Base-by-base conservation (phyloP, 2,888 invertebrate genomes). In the Chalcis sispes region DNA sequence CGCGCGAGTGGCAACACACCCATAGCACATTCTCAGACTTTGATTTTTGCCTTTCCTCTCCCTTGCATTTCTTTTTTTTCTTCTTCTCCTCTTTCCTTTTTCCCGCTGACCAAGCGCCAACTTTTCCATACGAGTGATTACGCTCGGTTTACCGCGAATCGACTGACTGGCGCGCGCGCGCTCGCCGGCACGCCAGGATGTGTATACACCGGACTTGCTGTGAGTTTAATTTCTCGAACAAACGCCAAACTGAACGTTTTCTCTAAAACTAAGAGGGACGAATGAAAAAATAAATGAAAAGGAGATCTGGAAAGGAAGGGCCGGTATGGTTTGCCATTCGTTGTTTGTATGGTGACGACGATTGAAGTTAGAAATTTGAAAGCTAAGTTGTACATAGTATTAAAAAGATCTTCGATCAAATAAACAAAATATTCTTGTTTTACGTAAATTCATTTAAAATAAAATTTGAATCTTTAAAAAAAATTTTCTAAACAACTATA, bases 121-220 rank as follows among this genome's bases (percentile, higher is more conserved):
- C 81, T 81, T 83, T 83, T 80, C 80, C 80, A 80, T 83, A 81
- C 79, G 80, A 81, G 78, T 79, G 80, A 83, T 82, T 80, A 79
- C 81, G 78, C 81, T 79, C 79, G 74, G 76, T 79, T 80, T 80
- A 75, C 79, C 78, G 75, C 79, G 67, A 74, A 76, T 77, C 52
- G 54, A 27, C 54, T 46, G 25, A 10, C 20, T 25, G n/a, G n/a
- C 8, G 20, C 2, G 23, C 20, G 8, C 13, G 8, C 13, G 10
- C n/a, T 42, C 42, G 20, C 1, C 18, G n/a, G n/a, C n/a, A n/a
- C n/a, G n/a, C n/a, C n/a, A n/a, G 13, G 25, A 59, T 20, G 40
- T 29, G n/a, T 27, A 25, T 40, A 18, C 25, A 36, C n/a, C n/a
- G n/a, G 27, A 20, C 36, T 46, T 20, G 18, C 1, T n/a, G 8